Evolutionary conservation across 2,888 invertebrate genomes (phyloP).

Genomic region (Sericinus montela): DNA sequence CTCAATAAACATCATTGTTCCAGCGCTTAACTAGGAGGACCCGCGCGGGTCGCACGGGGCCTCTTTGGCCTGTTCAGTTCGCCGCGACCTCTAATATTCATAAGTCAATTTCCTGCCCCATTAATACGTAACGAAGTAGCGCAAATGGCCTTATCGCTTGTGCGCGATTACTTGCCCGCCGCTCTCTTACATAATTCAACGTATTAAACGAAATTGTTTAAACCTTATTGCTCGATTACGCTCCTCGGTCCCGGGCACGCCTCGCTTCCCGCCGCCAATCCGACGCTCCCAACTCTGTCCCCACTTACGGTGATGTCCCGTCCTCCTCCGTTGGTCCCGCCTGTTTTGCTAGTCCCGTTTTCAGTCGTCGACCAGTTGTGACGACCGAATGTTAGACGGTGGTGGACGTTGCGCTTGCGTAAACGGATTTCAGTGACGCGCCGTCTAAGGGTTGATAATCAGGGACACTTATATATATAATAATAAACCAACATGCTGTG

Average conservation of each 20-base stretch:
- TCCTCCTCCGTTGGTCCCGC: constrained; percentile 39
- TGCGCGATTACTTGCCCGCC: constrained; percentile 78
- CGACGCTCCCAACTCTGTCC: constrained; percentile 32
- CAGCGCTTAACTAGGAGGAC: constrained; percentile 72
- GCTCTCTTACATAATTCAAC: constrained; percentile 80
- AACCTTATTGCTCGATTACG: constrained; percentile 80
- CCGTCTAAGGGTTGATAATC: neutral
- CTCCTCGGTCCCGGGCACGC: constrained; percentile 73
- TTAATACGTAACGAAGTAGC: constrained; percentile 80
- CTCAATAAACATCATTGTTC: constrained; percentile 75
- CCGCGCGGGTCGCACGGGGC: constrained; percentile 58
- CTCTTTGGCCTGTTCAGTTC: constrained; percentile 68
- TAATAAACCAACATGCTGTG: neutral
- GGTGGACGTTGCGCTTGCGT: constrained; percentile 36
- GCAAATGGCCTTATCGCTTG: constrained; percentile 80
- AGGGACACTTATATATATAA: neutral
- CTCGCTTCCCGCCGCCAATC: constrained; percentile 69
- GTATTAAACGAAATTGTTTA: constrained; percentile 81
- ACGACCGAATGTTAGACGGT: constrained; percentile 45
- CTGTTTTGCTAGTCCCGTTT: constrained; percentile 32
- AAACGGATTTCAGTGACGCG: constrained; percentile 44
- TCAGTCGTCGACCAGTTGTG: constrained; percentile 36
- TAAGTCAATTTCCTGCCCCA: constrained; percentile 79
- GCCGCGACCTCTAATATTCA: constrained; percentile 77
- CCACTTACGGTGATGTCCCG: constrained; percentile 37